phyloP scores from a whole-genome alignment of 1,140 invertebrate genomes.

The Campoletis sonorensis region DNA sequence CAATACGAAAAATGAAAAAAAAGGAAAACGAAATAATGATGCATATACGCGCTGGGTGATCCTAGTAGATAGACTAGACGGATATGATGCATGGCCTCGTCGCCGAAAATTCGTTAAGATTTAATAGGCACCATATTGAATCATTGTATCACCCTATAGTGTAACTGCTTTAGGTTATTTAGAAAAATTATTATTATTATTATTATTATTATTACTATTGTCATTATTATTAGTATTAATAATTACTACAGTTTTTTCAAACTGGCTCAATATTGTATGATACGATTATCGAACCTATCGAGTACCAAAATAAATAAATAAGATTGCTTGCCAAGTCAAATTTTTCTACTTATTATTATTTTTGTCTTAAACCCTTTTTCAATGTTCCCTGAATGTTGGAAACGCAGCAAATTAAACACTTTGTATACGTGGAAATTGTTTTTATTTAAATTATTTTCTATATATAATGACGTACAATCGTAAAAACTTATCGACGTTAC shows the following conservation, averaged over 20 bases:
- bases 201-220: conserved; percentile 71
- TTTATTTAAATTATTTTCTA: conserved; percentile 70
- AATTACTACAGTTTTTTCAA: conserved; percentile 70
- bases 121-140: conserved; percentile 72
- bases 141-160: conserved; percentile 70
- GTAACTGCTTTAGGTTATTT: conserved; percentile 74
- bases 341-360: not conserved
- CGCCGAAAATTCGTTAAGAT: conserved; percentile 67
- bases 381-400: conserved; percentile 46
- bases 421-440: conserved; percentile 48
- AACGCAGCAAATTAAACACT: not conserved
- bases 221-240: conserved; percentile 57
- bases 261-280: conserved; percentile 75
- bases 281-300: conserved; percentile 70
- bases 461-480: conserved; percentile 59
- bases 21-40: not conserved
- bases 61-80: conserved; percentile 54
- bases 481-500: conserved; percentile 65
- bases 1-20: no score
- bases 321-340: conserved; percentile 72
- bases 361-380: not conserved
- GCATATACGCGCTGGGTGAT: conserved; percentile 45
- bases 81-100: conserved; percentile 47
- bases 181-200: conserved; percentile 71
- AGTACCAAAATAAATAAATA: conserved; percentile 73